A percentile compares a stretch with the other conserved stretches of the same genome.
phyloP scores from a whole-genome alignment of 2,797 vertebrate species.

The Hippopotamyrus pictus region DNA sequence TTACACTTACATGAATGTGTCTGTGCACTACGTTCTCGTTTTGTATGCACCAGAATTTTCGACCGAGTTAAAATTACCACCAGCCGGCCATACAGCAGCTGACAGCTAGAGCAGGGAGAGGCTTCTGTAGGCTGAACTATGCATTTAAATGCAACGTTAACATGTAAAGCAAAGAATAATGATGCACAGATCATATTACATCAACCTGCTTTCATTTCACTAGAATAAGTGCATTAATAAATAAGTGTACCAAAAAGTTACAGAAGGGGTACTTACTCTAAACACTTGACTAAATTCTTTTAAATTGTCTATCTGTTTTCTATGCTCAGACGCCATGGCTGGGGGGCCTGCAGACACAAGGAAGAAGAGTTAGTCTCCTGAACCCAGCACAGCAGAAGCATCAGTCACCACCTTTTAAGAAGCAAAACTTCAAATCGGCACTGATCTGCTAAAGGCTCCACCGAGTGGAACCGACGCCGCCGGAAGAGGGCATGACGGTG shows the following conservation, averaged over 20 bases:
- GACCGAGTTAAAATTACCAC: neutral
- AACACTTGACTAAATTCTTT: slow-evolving; percentile 99
- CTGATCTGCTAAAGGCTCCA: neutral
- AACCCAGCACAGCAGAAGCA: neutral
- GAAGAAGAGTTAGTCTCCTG: neutral
- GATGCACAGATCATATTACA: neutral
- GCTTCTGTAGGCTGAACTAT: neutral
- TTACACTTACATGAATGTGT: neutral
- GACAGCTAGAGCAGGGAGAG: neutral
- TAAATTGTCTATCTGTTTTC: slow-evolving; percentile 98
- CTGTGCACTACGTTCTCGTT: neutral
- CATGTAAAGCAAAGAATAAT: neutral
- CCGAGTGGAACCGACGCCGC: neutral
- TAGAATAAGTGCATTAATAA: neutral
- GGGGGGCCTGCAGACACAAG: slow-evolving; percentile 69
- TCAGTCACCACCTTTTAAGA: neutral
- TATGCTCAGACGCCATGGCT: slow-evolving; percentile 85
- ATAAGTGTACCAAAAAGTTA: neutral
- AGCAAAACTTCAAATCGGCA: neutral
- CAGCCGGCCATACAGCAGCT: neutral
- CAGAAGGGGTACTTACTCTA: slow-evolving; percentile 75
- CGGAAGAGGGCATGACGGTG: neutral
- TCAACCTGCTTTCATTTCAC: neutral
- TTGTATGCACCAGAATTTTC: neutral
- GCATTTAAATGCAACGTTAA: neutral